Conservation (phyloP, 2,888 invertebrate species). For the Caradrina clavipalpis region DNA sequence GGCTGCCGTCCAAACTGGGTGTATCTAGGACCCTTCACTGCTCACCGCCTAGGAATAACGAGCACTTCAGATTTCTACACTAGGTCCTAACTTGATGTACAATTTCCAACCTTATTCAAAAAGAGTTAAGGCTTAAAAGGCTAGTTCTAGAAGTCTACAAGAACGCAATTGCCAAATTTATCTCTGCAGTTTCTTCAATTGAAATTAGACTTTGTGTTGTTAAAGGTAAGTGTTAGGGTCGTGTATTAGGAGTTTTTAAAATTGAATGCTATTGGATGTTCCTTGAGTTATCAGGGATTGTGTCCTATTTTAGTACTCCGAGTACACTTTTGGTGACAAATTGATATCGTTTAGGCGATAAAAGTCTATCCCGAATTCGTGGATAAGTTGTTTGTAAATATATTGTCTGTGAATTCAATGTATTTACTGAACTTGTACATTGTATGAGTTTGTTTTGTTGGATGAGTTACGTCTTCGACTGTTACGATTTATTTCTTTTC, state of each 20-base stretch:
- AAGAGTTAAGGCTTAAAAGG: not conserved
- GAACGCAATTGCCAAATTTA: slow-evolving; percentile 50
- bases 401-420: slow-evolving; percentile 50
- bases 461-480: slow-evolving; percentile 29
- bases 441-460: slow-evolving; percentile 45
- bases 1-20: slow-evolving; percentile 71
- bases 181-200: slow-evolving; percentile 30
- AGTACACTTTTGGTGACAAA: slow-evolving; percentile 76
- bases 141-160: slow-evolving; percentile 3
- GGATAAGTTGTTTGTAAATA: slow-evolving; percentile 59
- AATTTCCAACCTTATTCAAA: slow-evolving; percentile 18
- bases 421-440: slow-evolving; percentile 47
- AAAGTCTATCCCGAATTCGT: slow-evolving; percentile 50
- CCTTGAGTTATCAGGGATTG: slow-evolving; percentile 75
- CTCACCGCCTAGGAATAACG: slow-evolving; percentile 78
- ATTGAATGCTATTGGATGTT: slow-evolving; percentile 65
- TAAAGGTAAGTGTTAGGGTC: slow-evolving; percentile 17
- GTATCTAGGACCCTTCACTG: slow-evolving; percentile 73
- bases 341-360: slow-evolving; percentile 70
- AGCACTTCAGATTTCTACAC: slow-evolving; percentile 69
- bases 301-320: slow-evolving; percentile 71
- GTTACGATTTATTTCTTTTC: slow-evolving; percentile 25
- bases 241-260: slow-evolving; percentile 36
- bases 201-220: slow-evolving; percentile 32
- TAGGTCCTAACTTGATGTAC: not conserved